These are phyloP conservation scores for Philaethria dido DNA, from an alignment of 2,888 invertebrate genomes.

Conservation along the genomic window DNA sequence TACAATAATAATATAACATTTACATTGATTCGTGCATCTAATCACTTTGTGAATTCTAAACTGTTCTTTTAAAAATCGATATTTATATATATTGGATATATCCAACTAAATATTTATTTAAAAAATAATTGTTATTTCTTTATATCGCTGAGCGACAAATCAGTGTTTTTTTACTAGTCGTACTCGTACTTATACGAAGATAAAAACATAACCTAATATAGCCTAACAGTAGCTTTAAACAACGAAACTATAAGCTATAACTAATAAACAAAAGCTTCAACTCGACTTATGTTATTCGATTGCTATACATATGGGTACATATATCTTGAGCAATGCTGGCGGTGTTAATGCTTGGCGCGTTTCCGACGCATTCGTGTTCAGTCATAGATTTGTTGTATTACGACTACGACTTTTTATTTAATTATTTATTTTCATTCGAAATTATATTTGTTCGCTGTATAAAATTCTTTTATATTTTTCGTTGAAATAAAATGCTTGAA, in stretches of 20 bases:
- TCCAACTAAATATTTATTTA: too few relatives aligned
- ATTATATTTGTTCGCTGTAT: not conserved
- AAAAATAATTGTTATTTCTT: too few relatives aligned
- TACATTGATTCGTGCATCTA: too few relatives aligned
- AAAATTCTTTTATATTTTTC: not conserved
- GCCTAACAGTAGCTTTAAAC: not conserved
- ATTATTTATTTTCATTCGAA: constrained; percentile 2
- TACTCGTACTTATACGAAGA: too few relatives aligned
- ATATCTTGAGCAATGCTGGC: constrained; percentile 2
- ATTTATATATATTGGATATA: too few relatives aligned
- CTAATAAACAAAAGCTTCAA: constrained; percentile 1
- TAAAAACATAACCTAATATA: not conserved
- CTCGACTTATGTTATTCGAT: constrained; percentile 5
- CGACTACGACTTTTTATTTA: not conserved
- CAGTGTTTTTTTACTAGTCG: too few relatives aligned
- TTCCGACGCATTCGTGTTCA: constrained; percentile 23
- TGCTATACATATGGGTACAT: not conserved
- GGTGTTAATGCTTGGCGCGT: constrained; percentile 4
- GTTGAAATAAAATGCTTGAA: too few relatives aligned
- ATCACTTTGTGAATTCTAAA: too few relatives aligned
- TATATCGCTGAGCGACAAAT: too few relatives aligned
- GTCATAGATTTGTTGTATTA: not conserved
- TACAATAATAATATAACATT: not conserved
- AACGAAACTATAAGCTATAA: not conserved
- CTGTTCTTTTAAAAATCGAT: too few relatives aligned